Base-by-base conservation (phyloP, 2,797 vertebrate genomes). In the Pangasius mekongensis region DNA sequence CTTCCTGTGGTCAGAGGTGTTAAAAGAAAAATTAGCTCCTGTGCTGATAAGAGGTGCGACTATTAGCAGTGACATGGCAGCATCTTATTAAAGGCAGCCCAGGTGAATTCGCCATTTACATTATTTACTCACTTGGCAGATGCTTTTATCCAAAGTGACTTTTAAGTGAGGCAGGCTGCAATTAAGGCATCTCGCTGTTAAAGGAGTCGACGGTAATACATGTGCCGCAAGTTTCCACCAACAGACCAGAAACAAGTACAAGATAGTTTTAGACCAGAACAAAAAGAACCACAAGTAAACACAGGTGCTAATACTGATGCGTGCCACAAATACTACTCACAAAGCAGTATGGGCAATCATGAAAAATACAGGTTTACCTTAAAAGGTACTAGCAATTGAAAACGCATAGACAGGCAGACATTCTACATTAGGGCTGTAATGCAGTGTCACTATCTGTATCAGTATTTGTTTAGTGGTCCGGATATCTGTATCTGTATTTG, bases 61-160 rank as follows among this genome's bases (percentile, higher is more conserved):
- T 81, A 67, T 60, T 66, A 62, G 56, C 54, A 56, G 27, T 47
- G 67, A 86, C 67, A 86, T 47, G 56, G n/a, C 84, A 76, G 47
- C 67, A 83, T 67, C 56, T 36, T 76, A 86, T 86, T 88, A 80
- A 88, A 88, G 67, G 64, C 76, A 52, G 36, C 49, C 49, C 33
- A 64, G 64, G 64, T 82, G 64, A 69, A 71, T 60, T 69, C 24
- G 8, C 33, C 64, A 58, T 71, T 82, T 66, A 74, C 84, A 86
- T 87, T 78, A 86, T 86, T 86, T 86, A 76, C 52, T 86, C 36
- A 77, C 69, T 87, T 78, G 76, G 60, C 74, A 78, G 74, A 52
- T 13, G 47, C 54, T 54, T 78, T 66, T 69, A 87, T 80, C 62
- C 60, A 69, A 80, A 87, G 76, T 30, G 36, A 74, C 36, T 77